phyloP scores from a whole-genome alignment of 2,888 invertebrate genomes.

The Caenorhabditis sinica region DNA sequence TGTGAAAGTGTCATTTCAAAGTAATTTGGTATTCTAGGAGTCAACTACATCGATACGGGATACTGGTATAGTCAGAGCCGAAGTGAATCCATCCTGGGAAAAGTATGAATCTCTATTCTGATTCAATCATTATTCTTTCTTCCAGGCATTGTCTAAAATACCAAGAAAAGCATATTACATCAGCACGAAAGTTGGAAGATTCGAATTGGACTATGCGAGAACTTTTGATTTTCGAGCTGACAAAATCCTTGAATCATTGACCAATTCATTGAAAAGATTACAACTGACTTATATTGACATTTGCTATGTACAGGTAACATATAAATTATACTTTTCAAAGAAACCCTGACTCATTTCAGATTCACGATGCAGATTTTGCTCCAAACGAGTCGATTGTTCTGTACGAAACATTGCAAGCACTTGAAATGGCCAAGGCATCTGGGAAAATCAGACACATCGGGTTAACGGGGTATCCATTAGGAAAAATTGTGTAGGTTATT shows the following conservation, averaged over 20 bases:
- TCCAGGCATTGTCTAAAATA: conserved; percentile 88
- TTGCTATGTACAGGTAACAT: conserved; percentile 90
- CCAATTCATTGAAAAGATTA: conserved; percentile 89
- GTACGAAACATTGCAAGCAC: conserved; percentile 90
- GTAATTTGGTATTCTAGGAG: conserved; percentile 74
- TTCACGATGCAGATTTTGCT: conserved; percentile 95
- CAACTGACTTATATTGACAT: conserved; percentile 91
- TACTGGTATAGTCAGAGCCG: conserved; percentile 94
- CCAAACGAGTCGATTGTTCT: conserved; percentile 89
- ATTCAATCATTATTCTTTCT: neutral
- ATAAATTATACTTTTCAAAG: no score
- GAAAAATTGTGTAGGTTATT: conserved; percentile 88
- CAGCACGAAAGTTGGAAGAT: conserved; percentile 92
- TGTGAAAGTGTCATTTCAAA: neutral
- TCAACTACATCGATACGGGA: conserved; percentile 95
- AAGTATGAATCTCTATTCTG: conserved; percentile 84
- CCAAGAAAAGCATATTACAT: conserved; percentile 92
- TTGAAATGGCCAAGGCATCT: conserved; percentile 89
- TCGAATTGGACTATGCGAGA: conserved; percentile 87
- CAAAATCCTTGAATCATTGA: conserved; percentile 89
- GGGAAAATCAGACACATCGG: conserved; percentile 90
- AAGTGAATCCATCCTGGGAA: conserved; percentile 91
- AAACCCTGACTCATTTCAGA: conserved; percentile 87
- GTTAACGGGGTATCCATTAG: conserved; percentile 90
- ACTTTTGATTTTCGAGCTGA: conserved; percentile 93